Evolutionary conservation across 30 jellyfish, hydroid and myxozoan species (phyloP).

Genomic region (Aurelia aurita): DNA sequence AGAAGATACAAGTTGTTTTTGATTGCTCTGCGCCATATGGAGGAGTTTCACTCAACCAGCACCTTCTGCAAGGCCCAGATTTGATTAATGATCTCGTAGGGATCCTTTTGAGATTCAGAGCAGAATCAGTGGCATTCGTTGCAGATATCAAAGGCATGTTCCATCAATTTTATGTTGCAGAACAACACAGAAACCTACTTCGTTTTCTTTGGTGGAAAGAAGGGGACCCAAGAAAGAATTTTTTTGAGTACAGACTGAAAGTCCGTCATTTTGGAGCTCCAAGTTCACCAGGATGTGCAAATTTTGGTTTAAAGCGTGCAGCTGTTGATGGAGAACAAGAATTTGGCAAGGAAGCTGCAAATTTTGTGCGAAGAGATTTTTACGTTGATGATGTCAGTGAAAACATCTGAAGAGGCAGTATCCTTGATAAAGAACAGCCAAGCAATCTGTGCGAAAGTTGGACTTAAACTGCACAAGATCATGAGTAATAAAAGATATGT

Average conservation of each 20-base stretch:
- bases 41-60: slow-evolving; percentile 40
- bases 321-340: slow-evolving; percentile 14
- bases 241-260: not conserved
- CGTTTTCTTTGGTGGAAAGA: slow-evolving; percentile 1
- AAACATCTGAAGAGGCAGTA: too few species aligned
- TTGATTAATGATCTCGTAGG: slow-evolving; percentile 39
- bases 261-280: not conserved
- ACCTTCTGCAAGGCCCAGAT: slow-evolving; percentile 42
- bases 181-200: not conserved
- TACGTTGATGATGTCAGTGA: slow-evolving; percentile 44
- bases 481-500: slow-evolving; percentile 44
- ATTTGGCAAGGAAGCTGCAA: slow-evolving; percentile 27
- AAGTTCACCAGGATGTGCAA: slow-evolving; percentile 23
- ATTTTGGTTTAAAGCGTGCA: slow-evolving; percentile 30
- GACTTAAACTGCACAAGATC: slow-evolving; percentile 1
- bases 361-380: slow-evolving; percentile 24
- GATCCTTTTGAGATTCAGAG: slow-evolving; percentile 17
- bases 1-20: slow-evolving; percentile 52
- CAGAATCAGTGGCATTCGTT: not conserved
- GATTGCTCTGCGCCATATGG: slow-evolving; percentile 36
- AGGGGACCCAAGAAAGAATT: not conserved
- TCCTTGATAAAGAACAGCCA: not conserved
- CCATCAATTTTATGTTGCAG: not conserved
- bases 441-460: not conserved
- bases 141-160: not conserved